Base-by-base conservation (phyloP, 1,140 invertebrate genomes). In the Calephelis nemesis region DNA sequence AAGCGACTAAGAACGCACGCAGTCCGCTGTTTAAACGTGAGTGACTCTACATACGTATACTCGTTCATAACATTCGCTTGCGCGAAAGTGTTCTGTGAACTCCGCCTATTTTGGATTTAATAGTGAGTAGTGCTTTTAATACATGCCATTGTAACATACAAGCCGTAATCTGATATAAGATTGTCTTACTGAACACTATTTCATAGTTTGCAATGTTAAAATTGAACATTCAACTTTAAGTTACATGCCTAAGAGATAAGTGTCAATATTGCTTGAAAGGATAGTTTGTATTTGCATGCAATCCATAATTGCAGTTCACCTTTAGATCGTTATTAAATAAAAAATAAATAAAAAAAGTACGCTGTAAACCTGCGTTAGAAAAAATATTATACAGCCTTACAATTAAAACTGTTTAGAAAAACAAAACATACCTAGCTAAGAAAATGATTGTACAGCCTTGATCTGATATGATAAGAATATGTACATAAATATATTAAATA, bases 41-140 rank as follows among this genome's bases (percentile, higher is more conserved):
- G 76, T 78, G 71, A 71, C 63, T 63, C 69, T 65, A 71, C 74
- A 70, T 63, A 74, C 65, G 50, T 30, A 54, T 54, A 54, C 19
- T 67, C 64, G 66, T 72, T 65, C 48, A 63, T 70, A 64, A 58
- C 72, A 67, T 67, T 63, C 68, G 69, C 67, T 74, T 69, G 69
- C 76, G 79, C 74, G 75, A 78, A 75, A 81, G 82, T 84, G 79
- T 79, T 78, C 80, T 81, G 78, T 84, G 76, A 73, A 67, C 72
- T 73, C 68, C 66, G 39, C 52, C 64, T 65, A 68, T 72, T 69
- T 66, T 68, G 74, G 74, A 82, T 75, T 71, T 67, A 78, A 81
- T 58, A 72, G 82, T 84, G 75, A 84, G 81, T 84, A 80, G 47
- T 64, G 68, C 48, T 63, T 65, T 71, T 71, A 69, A 72, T 73